Evolutionary conservation across 2,113 vertebrate genomes (phyloP), one percentile per base, ranked within the genome.

Genomic region (Crotalus helleri): DNA sequence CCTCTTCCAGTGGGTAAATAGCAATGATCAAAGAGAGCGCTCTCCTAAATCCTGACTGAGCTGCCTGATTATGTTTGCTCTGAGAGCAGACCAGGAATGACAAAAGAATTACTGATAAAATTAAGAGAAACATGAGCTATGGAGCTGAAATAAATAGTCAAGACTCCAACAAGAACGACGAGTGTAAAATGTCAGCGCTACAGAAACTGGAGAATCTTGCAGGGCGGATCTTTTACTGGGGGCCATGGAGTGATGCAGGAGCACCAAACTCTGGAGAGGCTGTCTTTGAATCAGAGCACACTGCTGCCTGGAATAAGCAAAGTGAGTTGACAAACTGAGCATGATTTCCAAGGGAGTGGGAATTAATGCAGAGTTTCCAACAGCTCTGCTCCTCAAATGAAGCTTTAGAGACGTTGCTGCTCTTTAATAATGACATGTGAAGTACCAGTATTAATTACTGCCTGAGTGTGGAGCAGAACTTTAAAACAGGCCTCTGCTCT

Each of bases 161-260:
- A 51, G 51, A 90, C 93, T 90, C 91, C 88, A 92, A 91, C 74
- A 92, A 91, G 91, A 90, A 64, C 74, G 92, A 94, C 64, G 91
- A 89, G 89, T 90, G 33, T 81, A 94, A 93, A 91, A 95, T 95
- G 93, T 94, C 95, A n/a, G 91, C 95, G 5, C 87, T 95, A 33
- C 95, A 95, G 93, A 95, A 95, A 92, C 93, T 95, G 93, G 95
- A 95, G 93, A 95, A 61, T 89, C 92, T 95, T 58, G 95, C 95
- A 59, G 94, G 92, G n/a, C 93, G 95, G 54, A 91, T 95, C 88
- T 95, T 95, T 93, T 95, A 89, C 91, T 94, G 95, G 88, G 95
- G 95, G 29, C 91, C 93, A 1, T 93, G 95, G 55, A 93, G 55
- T 61, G 89, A 94, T 59, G 91, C 93, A 3, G 61, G 90, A 39